These are phyloP conservation scores for Trichomalopsis sarcophagae DNA, from an alignment of 1,140 invertebrate genomes.

Conservation along the genomic window DNA sequence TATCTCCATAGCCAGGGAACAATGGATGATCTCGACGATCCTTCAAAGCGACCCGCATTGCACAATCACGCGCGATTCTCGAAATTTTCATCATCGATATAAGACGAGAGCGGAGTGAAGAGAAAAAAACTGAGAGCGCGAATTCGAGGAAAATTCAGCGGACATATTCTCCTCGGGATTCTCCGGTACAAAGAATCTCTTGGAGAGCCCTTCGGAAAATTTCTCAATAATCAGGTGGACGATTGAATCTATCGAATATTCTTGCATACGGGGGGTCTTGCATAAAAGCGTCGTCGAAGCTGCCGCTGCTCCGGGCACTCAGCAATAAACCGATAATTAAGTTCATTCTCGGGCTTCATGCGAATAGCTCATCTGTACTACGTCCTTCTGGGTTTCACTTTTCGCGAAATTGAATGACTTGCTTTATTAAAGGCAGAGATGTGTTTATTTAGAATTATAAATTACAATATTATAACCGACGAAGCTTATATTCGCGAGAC, in stretches of 20 bases:
- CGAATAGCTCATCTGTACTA: background rate
- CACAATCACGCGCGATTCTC: background rate
- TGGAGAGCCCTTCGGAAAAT: background rate
- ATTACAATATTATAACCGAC: no score
- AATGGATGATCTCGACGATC: background rate
- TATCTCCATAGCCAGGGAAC: background rate
- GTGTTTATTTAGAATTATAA: no score
- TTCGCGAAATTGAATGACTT: no score
- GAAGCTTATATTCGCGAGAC: background rate
- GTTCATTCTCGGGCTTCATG: background rate
- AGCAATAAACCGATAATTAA: conserved; percentile 1
- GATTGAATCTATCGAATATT: background rate
- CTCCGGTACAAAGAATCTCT: background rate
- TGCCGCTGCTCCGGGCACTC: no score
- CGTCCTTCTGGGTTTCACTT: no score
- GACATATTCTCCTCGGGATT: no score
- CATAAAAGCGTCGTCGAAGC: no score
- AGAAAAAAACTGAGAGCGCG: background rate
- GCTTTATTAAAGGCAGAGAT: no score
- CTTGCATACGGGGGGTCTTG: no score
- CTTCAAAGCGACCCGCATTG: background rate
- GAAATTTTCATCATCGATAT: background rate
- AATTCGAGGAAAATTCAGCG: background rate
- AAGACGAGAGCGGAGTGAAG: background rate
- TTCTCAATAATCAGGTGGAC: background rate